Base-by-base conservation (phyloP, 2,797 vertebrate species). In the Protonibea diacanthus region DNA sequence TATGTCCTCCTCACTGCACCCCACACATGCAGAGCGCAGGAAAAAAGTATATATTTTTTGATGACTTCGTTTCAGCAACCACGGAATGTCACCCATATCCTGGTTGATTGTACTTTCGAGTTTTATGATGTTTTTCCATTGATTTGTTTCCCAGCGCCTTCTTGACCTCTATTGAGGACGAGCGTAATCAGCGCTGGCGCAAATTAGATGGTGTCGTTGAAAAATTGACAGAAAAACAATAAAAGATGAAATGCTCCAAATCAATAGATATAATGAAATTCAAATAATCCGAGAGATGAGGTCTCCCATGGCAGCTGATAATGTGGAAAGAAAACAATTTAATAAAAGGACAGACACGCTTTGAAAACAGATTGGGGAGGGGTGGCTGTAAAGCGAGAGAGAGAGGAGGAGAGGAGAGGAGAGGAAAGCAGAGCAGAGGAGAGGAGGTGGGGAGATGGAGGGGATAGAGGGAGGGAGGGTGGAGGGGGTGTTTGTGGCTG, bases 241-340 rank as follows among this genome's bases (percentile, higher is more conserved):
- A 99, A 99, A 99, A 99, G 98, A 99, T 99, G 98, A 99, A 99
- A 99, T 99, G 98, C 98, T 99, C 98, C 98, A 99, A 99, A 99
- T 99, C 98, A 99, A 99, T 99, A 99, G 98, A 99, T 99, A 99
- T 99, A 99, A 99, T 99, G 98, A 99, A 99, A 99, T 99, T 99
- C 98, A 99, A 99, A 99, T 99, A 99, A 99, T 99, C 97, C 97
- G 96, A 98, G 98, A 99, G 98, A 99, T 99, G 98, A 99, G 98
- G 98, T 99, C 98, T 99, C 98, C 98, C 98, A 99, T 99, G 97
- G 97, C 97, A 99, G 99, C 98, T 99, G 98, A 99, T 99, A 99
- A 99, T 99, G 98, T 99, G 98, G 98, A 98, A 99, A 99, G 97
- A 99, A 99, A 99, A 99, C 98, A 99, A 99, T 99, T 99, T 98